Percentiles rank a stretch among this genome's conserved stretches.
phyloP scores from a whole-genome alignment of 2,113 vertebrate genomes.

The Gila orcuttii region DNA sequence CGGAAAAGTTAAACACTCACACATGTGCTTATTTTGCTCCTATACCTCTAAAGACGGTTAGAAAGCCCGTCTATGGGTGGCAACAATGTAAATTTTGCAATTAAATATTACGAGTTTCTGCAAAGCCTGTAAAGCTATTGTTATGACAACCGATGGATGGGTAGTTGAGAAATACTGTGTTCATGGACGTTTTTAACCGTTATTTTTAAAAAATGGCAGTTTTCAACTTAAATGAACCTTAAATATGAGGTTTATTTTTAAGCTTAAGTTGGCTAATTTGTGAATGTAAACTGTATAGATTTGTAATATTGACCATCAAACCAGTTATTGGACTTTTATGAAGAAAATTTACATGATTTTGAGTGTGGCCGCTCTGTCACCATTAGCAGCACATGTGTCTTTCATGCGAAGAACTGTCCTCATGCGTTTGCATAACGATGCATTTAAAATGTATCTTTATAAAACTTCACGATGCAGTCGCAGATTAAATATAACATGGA shows the following conservation, averaged over 20 bases:
- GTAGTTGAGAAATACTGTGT: not conserved
- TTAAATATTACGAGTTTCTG: conserved; percentile 22
- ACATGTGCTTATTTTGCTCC: conserved; percentile 11
- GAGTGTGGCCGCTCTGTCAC: no score
- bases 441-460: no score
- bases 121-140: not conserved
- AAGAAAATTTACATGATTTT: no score
- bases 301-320: not conserved
- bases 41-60: not conserved
- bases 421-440: no score
- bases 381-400: no score
- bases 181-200: not conserved
- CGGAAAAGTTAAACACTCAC: conserved; percentile 15
- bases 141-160: not conserved
- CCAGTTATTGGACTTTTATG: not conserved
- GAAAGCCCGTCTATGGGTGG: not conserved
- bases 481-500: no score
- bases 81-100: conserved; percentile 1
- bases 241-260: not conserved
- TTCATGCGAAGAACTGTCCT: no score
- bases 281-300: not conserved
- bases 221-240: not conserved
- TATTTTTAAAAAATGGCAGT: not conserved
- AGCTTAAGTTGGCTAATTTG: not conserved
- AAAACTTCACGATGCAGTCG: no score